A percentile compares a stretch with the other conserved stretches of the same genome.
Evolutionary conservation across 2,888 invertebrate genomes (phyloP).

Genomic region (Laothoe populi): DNA sequence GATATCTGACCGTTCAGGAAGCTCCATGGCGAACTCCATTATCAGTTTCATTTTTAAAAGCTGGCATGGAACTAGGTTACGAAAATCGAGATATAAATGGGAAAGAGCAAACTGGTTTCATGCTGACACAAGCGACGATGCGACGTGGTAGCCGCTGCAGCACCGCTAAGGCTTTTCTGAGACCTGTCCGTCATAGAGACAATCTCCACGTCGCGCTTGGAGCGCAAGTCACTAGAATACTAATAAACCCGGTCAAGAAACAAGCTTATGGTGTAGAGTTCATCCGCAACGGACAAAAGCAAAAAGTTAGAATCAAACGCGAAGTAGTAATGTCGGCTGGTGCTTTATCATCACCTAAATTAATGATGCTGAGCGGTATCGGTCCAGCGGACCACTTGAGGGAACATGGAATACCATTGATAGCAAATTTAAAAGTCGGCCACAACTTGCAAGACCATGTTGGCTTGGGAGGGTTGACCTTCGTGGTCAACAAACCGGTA

Average conservation of each 20-base stretch:
- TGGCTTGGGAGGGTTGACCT: slow-evolving; percentile 93
- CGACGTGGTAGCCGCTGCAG: slow-evolving; percentile 93
- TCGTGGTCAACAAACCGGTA: slow-evolving; percentile 91
- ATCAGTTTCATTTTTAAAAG: slow-evolving; percentile 92
- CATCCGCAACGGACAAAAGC: slow-evolving; percentile 86
- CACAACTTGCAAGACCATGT: slow-evolving; percentile 95
- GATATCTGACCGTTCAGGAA: slow-evolving; percentile 93
- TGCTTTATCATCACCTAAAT: slow-evolving; percentile 93
- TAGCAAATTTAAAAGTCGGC: slow-evolving; percentile 91
- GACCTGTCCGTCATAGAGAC: slow-evolving; percentile 90
- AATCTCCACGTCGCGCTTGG: slow-evolving; percentile 93
- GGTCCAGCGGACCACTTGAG: slow-evolving; percentile 91
- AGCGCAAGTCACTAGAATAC: slow-evolving; percentile 89
- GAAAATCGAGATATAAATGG: slow-evolving; percentile 93
- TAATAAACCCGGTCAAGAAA: slow-evolving; percentile 88
- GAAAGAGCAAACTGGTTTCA: slow-evolving; percentile 93
- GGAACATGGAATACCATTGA: slow-evolving; percentile 89
- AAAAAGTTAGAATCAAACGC: slow-evolving; percentile 88
- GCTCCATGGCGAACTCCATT: slow-evolving; percentile 93
- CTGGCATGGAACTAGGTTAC: slow-evolving; percentile 92
- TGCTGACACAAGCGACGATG: slow-evolving; percentile 94
- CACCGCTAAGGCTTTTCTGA: slow-evolving; percentile 94
- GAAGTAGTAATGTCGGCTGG: slow-evolving; percentile 95
- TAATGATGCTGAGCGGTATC: slow-evolving; percentile 96
- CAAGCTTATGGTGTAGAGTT: slow-evolving; percentile 92